A percentile compares a stretch with the other conserved stretches of the same genome.
Conservation (phyloP, 2,888 invertebrate genomes). For the Orthonychiurus folsomi region DNA sequence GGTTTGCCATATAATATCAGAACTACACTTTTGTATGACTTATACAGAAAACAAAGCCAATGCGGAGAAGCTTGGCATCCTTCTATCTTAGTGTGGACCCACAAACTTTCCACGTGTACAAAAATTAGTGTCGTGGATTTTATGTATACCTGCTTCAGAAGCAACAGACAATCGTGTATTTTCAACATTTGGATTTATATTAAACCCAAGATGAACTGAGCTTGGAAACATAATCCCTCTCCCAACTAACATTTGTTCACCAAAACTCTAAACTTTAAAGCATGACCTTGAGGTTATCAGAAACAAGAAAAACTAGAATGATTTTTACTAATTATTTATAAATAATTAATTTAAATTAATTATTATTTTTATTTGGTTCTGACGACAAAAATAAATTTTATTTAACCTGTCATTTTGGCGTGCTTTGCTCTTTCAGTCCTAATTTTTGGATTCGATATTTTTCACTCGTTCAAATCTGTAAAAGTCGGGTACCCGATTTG, state of each 20-base stretch:
- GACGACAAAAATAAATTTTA: too few species aligned
- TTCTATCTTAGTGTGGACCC: neutral
- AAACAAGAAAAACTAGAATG: too few species aligned
- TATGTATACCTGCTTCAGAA: constrained; percentile 20
- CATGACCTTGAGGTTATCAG: too few species aligned
- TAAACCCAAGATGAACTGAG: constrained; percentile 10
- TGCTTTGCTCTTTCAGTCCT: too few species aligned
- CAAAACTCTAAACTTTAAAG: constrained; percentile 15
- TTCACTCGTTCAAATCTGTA: neutral
- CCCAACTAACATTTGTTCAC: constrained; percentile 14
- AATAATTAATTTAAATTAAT: neutral
- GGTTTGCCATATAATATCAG: neutral
- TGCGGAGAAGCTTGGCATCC: neutral
- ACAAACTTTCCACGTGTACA: constrained; percentile 5
- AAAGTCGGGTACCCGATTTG: neutral
- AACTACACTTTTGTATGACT: neutral
- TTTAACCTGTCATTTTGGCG: too few species aligned
- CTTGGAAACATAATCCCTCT: constrained; percentile 11
- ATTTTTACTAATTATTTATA: too few species aligned
- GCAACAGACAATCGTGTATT: constrained; percentile 18
- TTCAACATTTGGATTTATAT: constrained; percentile 11
- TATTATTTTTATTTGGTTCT: neutral
- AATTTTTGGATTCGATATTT: too few species aligned
- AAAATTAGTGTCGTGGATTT: neutral
- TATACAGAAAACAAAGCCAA: neutral